Evolutionary conservation across 2,113 vertebrate genomes (phyloP), one percentile per base, ranked within the genome.

Genomic region (Myrmophylax atrothorax): DNA sequence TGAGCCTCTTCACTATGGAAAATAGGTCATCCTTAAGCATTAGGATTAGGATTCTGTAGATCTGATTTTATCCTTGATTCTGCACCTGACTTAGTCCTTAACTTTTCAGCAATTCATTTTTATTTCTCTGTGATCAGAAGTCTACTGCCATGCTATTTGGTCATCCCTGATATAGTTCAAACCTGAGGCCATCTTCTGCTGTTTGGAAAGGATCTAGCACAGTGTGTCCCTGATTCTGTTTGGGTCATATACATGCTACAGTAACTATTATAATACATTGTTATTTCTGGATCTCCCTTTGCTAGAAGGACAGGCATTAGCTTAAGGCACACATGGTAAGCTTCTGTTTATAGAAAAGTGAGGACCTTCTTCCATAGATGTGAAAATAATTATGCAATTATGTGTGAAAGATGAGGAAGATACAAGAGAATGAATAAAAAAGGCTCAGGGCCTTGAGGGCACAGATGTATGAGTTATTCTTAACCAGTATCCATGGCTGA

Each of bases 81-180:
- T 88, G 33, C 10, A 67, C 46, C 12, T 76, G 47, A 79, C 31
- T 82, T 90, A 73, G 31, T 66, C 46, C 15, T 73, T 56, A 90
- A 49, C 28, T 33, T 90, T 90, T 90, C 47, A 84, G 46, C 16
- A 70, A 37, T 5, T 83, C 0, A 6, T 86, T 88, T 81, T 76
- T 59, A 33, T 83, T 94, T 70, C 44, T 93, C 40, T 58, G 14
- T 77, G 22, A 77, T 86, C 53, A 84, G n/a, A 66, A 80, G 28
- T 19, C 31, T 80, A 26, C 75, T 89, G 40, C 28, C 17, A 18
- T 37, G 24, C 12, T 46, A 11, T 53, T 73, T 58, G 40, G 7
- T 83, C 17, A 50, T 42, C 31, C 13, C 31, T 90, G 73, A 28
- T 9, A 17, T 5, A 69, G 31, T 37, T 76, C 26, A 86, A 31